Conservation (phyloP, 2,888 invertebrate genomes). For the Prostheceraeus crozeri region DNA sequence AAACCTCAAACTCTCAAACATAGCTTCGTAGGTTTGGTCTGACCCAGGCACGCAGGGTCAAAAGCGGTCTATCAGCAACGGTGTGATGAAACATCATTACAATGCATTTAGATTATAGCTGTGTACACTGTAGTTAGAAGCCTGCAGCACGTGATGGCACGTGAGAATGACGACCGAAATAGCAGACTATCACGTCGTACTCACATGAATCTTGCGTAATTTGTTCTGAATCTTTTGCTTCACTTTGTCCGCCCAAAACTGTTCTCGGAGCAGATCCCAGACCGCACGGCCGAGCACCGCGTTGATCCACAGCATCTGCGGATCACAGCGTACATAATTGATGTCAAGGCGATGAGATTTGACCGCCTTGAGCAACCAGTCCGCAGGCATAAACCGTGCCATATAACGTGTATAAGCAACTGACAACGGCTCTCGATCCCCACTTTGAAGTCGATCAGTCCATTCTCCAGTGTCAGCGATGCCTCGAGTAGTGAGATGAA, state of each 20-base stretch:
- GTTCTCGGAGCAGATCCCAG: constrained; percentile 73
- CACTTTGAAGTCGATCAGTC: background rate
- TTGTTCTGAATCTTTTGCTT: constrained; percentile 76
- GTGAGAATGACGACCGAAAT: background rate
- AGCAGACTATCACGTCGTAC: constrained; percentile 40
- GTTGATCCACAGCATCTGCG: constrained; percentile 62
- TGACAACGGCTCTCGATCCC: background rate
- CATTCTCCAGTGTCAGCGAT: background rate
- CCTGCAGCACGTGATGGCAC: background rate
- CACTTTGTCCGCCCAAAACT: constrained; percentile 65
- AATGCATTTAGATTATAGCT: too few relatives aligned
- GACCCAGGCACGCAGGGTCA: too few relatives aligned
- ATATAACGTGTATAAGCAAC: constrained; percentile 32
- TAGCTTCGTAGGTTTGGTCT: too few relatives aligned
- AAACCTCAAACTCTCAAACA: too few relatives aligned
- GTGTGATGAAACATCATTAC: too few relatives aligned
- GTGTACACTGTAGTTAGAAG: background rate
- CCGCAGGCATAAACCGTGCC: constrained; percentile 38
- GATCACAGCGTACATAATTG: constrained; percentile 44
- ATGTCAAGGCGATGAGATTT: constrained; percentile 26
- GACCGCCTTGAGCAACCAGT: constrained; percentile 28
- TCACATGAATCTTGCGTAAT: constrained; percentile 71
- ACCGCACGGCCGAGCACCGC: constrained; percentile 69
- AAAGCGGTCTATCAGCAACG: too few relatives aligned
- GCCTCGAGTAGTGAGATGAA: too few relatives aligned